Conservation (phyloP, 2,113 vertebrate species). For the Columba livia region DNA sequence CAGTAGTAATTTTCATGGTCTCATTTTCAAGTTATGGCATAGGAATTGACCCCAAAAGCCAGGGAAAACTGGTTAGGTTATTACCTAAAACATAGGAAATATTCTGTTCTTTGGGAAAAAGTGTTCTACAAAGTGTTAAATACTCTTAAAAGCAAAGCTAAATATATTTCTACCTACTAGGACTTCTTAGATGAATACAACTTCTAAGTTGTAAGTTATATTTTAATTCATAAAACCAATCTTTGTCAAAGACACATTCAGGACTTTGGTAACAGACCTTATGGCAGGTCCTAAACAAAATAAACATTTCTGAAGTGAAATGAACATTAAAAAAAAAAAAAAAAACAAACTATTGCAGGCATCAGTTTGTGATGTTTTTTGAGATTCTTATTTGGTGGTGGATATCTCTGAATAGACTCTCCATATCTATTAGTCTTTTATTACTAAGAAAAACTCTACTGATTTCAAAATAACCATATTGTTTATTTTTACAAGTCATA, state of each 20-base stretch:
- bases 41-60: background rate
- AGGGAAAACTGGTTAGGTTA: background rate
- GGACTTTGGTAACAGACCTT: background rate
- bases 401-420: background rate
- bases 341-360: background rate
- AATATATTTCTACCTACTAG: background rate
- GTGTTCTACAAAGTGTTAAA: background rate
- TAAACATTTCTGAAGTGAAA: background rate
- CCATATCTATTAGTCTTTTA: background rate
- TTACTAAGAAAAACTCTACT: background rate
- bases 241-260: background rate
- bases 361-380: background rate
- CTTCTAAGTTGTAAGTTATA: background rate
- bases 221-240: background rate
- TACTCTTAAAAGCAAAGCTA: background rate
- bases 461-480: background rate
- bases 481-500: background rate
- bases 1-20: background rate
- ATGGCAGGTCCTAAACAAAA: background rate
- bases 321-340: background rate
- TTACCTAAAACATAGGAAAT: background rate
- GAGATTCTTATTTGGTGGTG: background rate
- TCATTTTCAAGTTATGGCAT: background rate
- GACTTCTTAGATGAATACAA: background rate
- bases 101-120: background rate